Evolutionary conservation across 2,797 vertebrate genomes (phyloP).

Genomic region (Alectoris magna): DNA sequence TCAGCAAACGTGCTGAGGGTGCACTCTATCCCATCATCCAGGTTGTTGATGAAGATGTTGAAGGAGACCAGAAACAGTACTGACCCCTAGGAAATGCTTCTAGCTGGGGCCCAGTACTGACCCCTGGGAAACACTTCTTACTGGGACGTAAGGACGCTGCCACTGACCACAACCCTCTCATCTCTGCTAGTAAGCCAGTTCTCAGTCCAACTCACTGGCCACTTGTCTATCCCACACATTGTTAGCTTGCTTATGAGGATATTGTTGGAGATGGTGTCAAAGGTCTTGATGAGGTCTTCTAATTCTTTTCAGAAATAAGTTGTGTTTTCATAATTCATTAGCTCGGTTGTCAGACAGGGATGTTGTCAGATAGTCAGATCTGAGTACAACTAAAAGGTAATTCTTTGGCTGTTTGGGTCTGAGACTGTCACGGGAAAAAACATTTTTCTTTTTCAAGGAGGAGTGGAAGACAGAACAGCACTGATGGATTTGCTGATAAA

Average conservation of each 20-base stretch:
- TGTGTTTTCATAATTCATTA: background rate
- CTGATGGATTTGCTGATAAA: background rate
- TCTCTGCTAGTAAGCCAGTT: no score
- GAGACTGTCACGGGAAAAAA: background rate
- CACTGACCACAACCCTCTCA: no score
- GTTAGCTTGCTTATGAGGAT: no score
- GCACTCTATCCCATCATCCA: background rate
- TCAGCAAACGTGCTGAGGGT: no score
- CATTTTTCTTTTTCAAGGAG: background rate
- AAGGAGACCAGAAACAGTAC: background rate
- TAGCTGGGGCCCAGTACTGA: no score
- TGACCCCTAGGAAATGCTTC: no score
- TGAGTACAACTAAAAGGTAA: background rate
- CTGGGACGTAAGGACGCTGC: no score
- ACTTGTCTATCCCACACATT: no score
- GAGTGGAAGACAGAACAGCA: background rate
- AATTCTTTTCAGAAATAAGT: background rate
- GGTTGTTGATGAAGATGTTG: background rate
- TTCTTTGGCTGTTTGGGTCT: background rate
- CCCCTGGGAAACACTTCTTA: no score
- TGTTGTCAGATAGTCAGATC: fast-evolving
- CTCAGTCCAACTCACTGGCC: no score
- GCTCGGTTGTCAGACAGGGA: background rate
- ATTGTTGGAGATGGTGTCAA: no score
- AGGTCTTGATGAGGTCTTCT: background rate